Base-by-base conservation (phyloP, 2,797 vertebrate genomes). In the Eupleurogrammus muticus region DNA sequence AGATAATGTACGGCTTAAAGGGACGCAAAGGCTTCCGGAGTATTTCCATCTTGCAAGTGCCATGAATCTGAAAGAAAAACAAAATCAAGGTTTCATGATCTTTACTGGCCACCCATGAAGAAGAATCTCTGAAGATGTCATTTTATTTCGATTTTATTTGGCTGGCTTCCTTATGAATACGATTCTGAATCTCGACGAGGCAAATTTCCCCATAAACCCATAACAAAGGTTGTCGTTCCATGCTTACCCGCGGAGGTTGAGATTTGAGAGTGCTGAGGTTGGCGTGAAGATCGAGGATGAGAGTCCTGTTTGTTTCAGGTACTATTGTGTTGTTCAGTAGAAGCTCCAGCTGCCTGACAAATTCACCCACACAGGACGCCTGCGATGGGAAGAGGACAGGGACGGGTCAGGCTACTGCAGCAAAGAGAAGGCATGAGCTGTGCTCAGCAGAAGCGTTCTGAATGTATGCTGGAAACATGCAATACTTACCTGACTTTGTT, bases 1-100 rank as follows among this genome's bases (percentile, higher is more conserved):
- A 88, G 0, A 0, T 0, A 0, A 0, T 0, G 32, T 77, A 81
- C 0, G 0, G 0, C 0, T 0, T 0, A 14, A 88, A 69, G 11
- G 63, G 35, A n/a, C n/a, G 0, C 0, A 2, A 3, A 0, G 0
- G 2, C n/a, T n/a, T n/a, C n/a, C n/a, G n/a, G n/a, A n/a, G 0
- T 2, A 0, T 0, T 0, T 0, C 1, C 34, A 51, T 61, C 2
- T 0, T 0, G 53, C 79, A 82, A 0, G 0, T 0, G 1, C 0
- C 0, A 9, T 13, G 0, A 9, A 0, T 1, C 88, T 90, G 77
- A 17, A 78, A 64, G 47, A 78, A 21, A 34, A 75, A 60, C 13
- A 56, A 1, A 10, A 10, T 59, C 70, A 0, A 2, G 34, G 2
- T 2, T 52, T 65, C 7, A 51, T 7, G 35, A 3, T 67, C 9